A percentile compares a stretch with the other conserved stretches of the same genome.
Evolutionary conservation across 2,797 vertebrate genomes (phyloP).

Genomic region (Bradypus variegatus): DNA sequence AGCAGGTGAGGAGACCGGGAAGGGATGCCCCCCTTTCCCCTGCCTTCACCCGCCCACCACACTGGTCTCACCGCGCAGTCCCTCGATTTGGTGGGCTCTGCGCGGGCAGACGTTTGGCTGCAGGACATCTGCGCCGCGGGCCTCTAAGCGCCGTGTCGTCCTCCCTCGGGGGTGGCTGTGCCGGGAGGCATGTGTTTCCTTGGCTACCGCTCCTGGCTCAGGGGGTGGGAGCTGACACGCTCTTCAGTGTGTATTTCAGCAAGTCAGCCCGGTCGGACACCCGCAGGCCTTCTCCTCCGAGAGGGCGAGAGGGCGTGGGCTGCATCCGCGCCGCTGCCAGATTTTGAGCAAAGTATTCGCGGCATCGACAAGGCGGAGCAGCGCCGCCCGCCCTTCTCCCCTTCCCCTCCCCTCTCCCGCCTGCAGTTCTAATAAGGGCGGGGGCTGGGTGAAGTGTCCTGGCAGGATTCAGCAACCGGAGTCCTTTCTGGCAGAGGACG

Average conservation of each 20-base stretch:
- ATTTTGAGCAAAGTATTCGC: slow-evolving; percentile 40
- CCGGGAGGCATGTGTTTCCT: slow-evolving; percentile 51
- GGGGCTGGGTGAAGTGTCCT: slow-evolving; percentile 57
- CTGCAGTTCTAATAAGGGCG: slow-evolving; percentile 51
- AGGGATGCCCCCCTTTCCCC: background rate
- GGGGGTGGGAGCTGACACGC: background rate
- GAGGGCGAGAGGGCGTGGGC: background rate
- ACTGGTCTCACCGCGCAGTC: background rate
- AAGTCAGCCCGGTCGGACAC: background rate
- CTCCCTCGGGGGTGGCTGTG: background rate
- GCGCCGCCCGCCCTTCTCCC: background rate
- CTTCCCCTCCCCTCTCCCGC: background rate
- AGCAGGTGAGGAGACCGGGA: background rate
- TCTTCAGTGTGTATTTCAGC: slow-evolving; percentile 35
- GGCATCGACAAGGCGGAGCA: background rate
- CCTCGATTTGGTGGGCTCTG: slow-evolving; percentile 53
- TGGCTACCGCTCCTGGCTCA: slow-evolving; percentile 41
- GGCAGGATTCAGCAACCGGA: slow-evolving; percentile 25
- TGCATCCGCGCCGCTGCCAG: background rate
- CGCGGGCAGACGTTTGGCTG: slow-evolving; percentile 42
- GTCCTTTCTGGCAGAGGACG: slow-evolving; percentile 48
- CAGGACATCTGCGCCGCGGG: slow-evolving; percentile 51
- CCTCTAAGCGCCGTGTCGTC: slow-evolving; percentile 42
- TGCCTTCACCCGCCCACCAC: background rate
- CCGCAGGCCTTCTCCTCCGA: background rate